phyloP scores from a whole-genome alignment of 2,797 vertebrate genomes.

The Enteromius fasciolatus region DNA sequence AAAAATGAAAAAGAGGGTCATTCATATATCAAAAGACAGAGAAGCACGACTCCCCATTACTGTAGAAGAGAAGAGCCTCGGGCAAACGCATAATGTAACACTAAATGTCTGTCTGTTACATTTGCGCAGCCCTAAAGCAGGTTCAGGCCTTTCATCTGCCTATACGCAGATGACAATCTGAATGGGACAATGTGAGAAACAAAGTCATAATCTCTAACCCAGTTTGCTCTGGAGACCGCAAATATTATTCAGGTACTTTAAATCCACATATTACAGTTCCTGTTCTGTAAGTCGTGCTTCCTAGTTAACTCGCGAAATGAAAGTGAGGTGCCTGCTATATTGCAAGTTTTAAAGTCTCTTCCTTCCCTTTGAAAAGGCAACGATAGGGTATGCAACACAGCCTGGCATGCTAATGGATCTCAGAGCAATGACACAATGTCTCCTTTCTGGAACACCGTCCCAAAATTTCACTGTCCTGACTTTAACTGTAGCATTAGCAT shows the following conservation, averaged over 20 bases:
- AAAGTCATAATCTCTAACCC: not conserved
- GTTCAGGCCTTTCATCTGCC: constrained; percentile 33
- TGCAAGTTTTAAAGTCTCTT: not conserved
- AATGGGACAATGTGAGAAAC: constrained; percentile 7
- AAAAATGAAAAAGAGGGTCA: constrained; percentile 62
- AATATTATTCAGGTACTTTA: not conserved
- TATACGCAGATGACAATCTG: constrained; percentile 23
- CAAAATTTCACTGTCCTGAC: constrained; percentile 41
- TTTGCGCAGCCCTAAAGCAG: constrained; percentile 23
- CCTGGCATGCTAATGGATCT: constrained; percentile 10
- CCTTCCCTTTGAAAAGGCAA: not conserved
- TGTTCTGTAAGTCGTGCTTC: not conserved
- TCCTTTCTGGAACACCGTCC: constrained; percentile 32
- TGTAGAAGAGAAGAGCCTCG: constrained; percentile 51
- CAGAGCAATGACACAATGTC: constrained; percentile 27
- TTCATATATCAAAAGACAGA: constrained; percentile 69
- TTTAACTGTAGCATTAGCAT: constrained; percentile 52
- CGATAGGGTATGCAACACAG: not conserved
- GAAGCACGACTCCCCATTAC: constrained; percentile 63
- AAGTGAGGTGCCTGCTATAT: not conserved
- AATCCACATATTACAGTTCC: not conserved
- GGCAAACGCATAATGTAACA: constrained; percentile 65
- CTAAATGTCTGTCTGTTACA: constrained; percentile 62
- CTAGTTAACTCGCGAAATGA: not conserved
- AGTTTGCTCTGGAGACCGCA: not conserved